phyloP scores from a whole-genome alignment of 2,113 vertebrate species.

The Mystacornis crossleyi region DNA sequence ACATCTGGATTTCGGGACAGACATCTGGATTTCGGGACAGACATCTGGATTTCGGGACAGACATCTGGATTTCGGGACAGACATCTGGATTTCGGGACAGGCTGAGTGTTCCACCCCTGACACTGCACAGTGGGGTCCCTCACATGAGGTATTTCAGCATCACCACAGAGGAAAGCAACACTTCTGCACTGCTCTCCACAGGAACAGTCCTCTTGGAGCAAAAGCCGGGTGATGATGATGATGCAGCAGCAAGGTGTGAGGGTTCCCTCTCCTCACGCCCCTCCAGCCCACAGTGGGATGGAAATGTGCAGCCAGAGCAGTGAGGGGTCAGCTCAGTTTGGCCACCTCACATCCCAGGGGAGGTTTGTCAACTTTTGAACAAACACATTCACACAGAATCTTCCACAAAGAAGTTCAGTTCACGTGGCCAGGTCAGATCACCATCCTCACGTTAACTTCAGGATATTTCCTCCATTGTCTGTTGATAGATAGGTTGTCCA shows the following conservation, averaged over 20 bases:
- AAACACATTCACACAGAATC: neutral
- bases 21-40: no score
- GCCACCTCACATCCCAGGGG: neutral
- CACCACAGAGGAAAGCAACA: neutral
- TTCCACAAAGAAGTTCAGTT: neutral
- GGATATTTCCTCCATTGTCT: neutral
- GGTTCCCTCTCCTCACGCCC: fast-evolving
- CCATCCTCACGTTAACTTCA: neutral
- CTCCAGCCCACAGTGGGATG: neutral
- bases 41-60: no score
- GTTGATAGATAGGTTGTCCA: neutral
- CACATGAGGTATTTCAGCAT: neutral
- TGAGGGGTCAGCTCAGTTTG: neutral
- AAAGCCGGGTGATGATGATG: fast-evolving
- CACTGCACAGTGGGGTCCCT: neutral
- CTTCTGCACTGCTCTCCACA: neutral
- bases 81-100: no score
- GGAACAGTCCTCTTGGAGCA: neutral
- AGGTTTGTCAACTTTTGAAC: neutral
- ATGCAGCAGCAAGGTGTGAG: neutral
- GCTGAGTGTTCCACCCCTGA: neutral
- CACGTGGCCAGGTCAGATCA: neutral
- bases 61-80: no score
- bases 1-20: fast-evolving
- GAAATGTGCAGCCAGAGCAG: neutral